Conservation (phyloP, 2,888 invertebrate genomes). For the Ceratothoa steindachneri region DNA sequence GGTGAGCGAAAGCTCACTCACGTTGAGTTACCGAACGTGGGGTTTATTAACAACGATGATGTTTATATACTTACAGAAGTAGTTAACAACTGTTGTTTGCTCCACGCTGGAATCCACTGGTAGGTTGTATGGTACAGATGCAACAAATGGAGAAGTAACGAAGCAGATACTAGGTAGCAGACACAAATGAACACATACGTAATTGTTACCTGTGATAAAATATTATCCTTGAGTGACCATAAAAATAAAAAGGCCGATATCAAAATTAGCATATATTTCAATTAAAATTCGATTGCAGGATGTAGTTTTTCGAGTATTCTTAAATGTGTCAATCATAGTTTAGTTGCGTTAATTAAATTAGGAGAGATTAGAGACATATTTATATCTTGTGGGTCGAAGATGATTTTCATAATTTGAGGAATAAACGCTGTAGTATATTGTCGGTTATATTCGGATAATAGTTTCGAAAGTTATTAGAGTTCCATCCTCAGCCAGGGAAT, state of each 20-base stretch:
- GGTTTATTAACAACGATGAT: no score
- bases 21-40: no score
- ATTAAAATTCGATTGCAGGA: background rate
- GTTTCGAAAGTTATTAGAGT: no score
- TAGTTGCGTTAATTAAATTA: no score
- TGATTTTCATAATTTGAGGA: no score
- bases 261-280: background rate
- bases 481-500: no score
- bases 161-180: slow-evolving; percentile 42
- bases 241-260: background rate
- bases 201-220: slow-evolving; percentile 46
- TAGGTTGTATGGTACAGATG: slow-evolving; percentile 47
- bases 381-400: no score
- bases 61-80: slow-evolving; percentile 45
- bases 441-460: no score
- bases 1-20: no score
- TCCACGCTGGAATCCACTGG: slow-evolving; percentile 47
- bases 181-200: slow-evolving; percentile 45
- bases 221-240: background rate
- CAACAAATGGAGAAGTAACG: slow-evolving; percentile 40
- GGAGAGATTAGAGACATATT: no score
- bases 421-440: no score
- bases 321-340: no score
- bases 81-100: slow-evolving; percentile 45
- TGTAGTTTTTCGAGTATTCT: background rate